A percentile compares a stretch with the other conserved stretches of the same genome.
Conservation (phyloP, 1,140 invertebrate species). For the Himalopsyche phryganea region DNA sequence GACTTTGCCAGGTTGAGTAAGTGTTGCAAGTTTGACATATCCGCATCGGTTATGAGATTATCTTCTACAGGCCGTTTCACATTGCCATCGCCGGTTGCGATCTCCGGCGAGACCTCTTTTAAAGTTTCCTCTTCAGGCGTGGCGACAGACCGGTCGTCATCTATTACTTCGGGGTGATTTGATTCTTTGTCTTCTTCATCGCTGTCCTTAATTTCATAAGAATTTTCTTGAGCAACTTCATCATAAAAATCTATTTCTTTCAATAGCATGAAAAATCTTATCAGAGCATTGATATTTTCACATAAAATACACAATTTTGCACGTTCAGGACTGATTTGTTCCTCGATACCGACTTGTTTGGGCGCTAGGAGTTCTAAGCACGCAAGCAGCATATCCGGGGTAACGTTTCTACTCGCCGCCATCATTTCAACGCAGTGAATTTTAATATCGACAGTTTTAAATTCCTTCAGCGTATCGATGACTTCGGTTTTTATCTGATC, state of each 20-base stretch:
- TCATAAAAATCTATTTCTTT: constrained; percentile 18
- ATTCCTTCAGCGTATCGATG: constrained; percentile 55
- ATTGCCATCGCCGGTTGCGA: background rate
- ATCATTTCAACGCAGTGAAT: constrained; percentile 71
- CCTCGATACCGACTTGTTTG: constrained; percentile 37
- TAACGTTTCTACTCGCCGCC: constrained; percentile 58
- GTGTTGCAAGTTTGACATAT: constrained; percentile 42
- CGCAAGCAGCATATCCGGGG: constrained; percentile 53
- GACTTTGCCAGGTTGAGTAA: constrained; percentile 41
- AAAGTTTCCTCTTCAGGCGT: background rate
- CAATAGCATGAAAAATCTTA: constrained; percentile 20
- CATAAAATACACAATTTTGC: constrained; percentile 34
- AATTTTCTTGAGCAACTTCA: background rate
- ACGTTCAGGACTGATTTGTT: constrained; percentile 19
- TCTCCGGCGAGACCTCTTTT: background rate
- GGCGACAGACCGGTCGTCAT: background rate
- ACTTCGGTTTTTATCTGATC: constrained; percentile 54
- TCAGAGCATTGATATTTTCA: constrained; percentile 34
- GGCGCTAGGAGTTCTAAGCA: constrained; percentile 51
- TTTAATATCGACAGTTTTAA: constrained; percentile 71
- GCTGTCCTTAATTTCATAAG: too few species aligned
- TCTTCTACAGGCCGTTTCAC: background rate
- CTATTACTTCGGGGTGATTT: background rate
- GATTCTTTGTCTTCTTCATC: background rate
- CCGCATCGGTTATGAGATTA: constrained; percentile 34